Evolutionary conservation across 2,113 vertebrate genomes (phyloP).

Genomic region (Brachyhypopomus occidentalis): DNA sequence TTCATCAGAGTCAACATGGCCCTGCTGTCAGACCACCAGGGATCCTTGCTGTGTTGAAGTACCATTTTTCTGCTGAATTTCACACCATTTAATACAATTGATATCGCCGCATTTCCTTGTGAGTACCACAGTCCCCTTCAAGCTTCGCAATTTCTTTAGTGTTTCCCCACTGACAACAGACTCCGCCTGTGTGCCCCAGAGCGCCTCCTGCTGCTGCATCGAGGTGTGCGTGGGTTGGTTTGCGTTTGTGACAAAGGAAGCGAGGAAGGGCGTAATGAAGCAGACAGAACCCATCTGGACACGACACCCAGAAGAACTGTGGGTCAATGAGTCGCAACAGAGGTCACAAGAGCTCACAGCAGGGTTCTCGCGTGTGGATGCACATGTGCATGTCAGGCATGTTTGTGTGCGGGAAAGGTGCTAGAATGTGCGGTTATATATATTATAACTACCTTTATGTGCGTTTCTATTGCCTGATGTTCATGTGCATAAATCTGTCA

Average conservation of each 20-base stretch:
- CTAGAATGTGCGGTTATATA: not conserved
- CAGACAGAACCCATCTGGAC: constrained; percentile 83
- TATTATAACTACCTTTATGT: not conserved
- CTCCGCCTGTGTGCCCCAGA: constrained; percentile 13
- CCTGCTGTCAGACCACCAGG: too few relatives aligned
- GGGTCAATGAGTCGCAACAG: constrained; percentile 63
- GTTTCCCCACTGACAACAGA: not conserved
- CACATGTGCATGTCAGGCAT: constrained; percentile 1
- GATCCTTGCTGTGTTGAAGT: too few relatives aligned
- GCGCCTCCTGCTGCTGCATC: constrained; percentile 72
- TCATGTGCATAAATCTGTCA: not conserved
- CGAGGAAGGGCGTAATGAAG: constrained; percentile 76
- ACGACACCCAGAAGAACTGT: constrained; percentile 60
- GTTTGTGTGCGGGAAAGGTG: not conserved
- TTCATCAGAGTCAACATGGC: too few relatives aligned
- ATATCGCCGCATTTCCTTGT: not conserved
- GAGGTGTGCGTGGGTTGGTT: constrained; percentile 76
- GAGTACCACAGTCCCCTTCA: too few relatives aligned
- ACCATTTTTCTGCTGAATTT: too few relatives aligned
- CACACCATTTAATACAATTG: not conserved
- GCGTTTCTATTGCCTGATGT: not conserved
- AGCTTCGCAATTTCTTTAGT: not conserved
- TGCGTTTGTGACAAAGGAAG: not conserved
- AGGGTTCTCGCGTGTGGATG: not conserved
- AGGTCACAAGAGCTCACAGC: constrained; percentile 47